Base-by-base conservation (phyloP, 2,888 invertebrate genomes). In the Scaptomyza tumidula region DNA sequence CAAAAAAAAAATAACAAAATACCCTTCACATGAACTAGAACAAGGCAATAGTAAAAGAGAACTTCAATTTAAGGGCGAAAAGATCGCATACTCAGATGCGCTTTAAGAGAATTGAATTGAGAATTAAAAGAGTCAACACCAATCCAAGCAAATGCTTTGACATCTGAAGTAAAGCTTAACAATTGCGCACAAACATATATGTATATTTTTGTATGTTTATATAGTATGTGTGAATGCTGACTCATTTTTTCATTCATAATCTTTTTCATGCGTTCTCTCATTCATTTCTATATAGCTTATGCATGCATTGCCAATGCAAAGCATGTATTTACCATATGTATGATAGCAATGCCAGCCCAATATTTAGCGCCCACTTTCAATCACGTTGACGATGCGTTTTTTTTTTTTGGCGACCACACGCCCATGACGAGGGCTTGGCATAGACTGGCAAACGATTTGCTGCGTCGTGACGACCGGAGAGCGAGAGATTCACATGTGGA, bases 401-500 rank as follows among this genome's bases (percentile, higher is more conserved):
- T n/a, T 33, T 33, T 31, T 6, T 31, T 31, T 31, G 7, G 35
- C 14, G 3, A 19, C 35, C 53, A 35, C 27, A 45, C 13, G 44
- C 43, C 11, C 48, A 19, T 35, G 43, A 24, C 16, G 43, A 43
- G 43, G 6, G 48, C 37, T 54, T 29, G 48, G 9, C 48, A 13
- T 10, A 37, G 44, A 68, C 60, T 46, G 45, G 9, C 33, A 13
- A 44, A 13, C 24, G 3, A 0, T 1, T 60, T 24, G 16, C 31
- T 16, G 24, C 6, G 6, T 2, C 14, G 7, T 53, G 6, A 11
- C 64, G 6, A 11, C 6, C 19, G 11, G 24, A 52, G 44, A 39
- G 44, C 29, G 44, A 39, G 29, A 50, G 7, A n/a, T 44, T 44
- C 37, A 2, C 11, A 39, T 41, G 64, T 64, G 64, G 64, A 64